Evolutionary conservation across 2,113 vertebrate species (phyloP).

Genomic region (Tachysurus fulvidraco): DNA sequence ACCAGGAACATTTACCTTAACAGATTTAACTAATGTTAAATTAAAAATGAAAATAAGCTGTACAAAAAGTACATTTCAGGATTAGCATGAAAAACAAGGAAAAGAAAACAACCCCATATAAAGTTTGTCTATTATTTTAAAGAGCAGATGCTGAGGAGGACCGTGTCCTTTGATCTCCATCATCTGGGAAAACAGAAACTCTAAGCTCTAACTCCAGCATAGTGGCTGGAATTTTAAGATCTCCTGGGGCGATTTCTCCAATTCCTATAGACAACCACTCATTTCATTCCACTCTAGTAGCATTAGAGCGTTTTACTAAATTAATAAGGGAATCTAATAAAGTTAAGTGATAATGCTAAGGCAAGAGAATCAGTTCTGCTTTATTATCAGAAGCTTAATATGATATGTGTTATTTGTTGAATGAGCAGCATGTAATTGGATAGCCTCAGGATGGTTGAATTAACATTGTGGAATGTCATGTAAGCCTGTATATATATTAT

Average conservation of each 20-base stretch:
- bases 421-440: conserved; percentile 5
- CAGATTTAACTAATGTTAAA: not conserved
- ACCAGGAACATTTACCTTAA: not conserved
- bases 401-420: conserved; percentile 16
- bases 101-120: conserved; percentile 2
- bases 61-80: not conserved
- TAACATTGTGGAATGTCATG: conserved; percentile 27
- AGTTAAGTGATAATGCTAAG: not conserved
- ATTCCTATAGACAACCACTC: conserved; percentile 26
- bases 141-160: not conserved
- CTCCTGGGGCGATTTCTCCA: conserved; percentile 27
- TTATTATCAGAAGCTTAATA: conserved; percentile 20
- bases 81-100: not conserved
- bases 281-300: not conserved
- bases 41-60: not conserved
- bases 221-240: conserved; percentile 6
- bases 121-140: not conserved
- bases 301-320: not conserved
- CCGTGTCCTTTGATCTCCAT: conserved; percentile 10
- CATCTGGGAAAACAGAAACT: conserved; percentile 48
- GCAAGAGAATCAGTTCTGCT: not conserved
- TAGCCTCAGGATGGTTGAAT: not conserved
- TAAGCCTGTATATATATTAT: not conserved
- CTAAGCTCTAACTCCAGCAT: conserved; percentile 22
- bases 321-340: not conserved